phyloP scores from a whole-genome alignment of 2,797 vertebrate genomes.

The Salmo trutta region DNA sequence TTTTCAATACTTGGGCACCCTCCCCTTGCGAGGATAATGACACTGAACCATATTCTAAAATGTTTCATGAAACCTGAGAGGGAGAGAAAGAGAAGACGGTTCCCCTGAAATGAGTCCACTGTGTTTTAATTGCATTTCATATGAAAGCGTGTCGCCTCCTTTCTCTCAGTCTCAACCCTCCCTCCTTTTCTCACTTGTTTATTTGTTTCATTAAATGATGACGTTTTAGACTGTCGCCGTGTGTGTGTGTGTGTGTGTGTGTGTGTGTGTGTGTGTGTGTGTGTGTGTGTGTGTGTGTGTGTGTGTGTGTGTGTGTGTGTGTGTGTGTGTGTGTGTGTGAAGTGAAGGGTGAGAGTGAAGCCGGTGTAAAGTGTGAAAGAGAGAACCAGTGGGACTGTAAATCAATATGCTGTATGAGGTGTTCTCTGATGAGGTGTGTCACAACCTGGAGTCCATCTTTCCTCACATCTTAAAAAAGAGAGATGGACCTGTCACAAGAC shows the following conservation, averaged over 20 bases:
- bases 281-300: too few relatives aligned
- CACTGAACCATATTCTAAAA: too few relatives aligned
- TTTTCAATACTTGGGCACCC: conserved; percentile 30
- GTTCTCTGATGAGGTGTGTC: not conserved
- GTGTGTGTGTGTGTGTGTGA: conserved; percentile 9
- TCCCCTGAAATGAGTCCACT: conserved; percentile 52
- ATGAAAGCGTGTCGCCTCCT: conserved; percentile 39
- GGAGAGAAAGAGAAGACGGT: conserved; percentile 34
- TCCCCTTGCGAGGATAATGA: too few relatives aligned
- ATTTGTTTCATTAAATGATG: conserved; percentile 16
- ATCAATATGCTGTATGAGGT: not conserved
- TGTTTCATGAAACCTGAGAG: conserved; percentile 21
- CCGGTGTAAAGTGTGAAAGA: not conserved
- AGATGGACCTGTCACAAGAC: not conserved
- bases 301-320: not conserved
- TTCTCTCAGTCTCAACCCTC: conserved; percentile 47
- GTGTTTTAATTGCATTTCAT: conserved; percentile 60
- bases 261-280: too few relatives aligned
- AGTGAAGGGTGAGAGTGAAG: not conserved
- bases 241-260: conserved; percentile 15
- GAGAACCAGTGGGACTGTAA: not conserved
- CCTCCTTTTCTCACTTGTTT: conserved; percentile 35
- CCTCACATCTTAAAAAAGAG: not conserved
- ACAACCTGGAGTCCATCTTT: not conserved
- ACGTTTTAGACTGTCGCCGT: not conserved